Evolutionary conservation across 2,797 vertebrate species (phyloP).

Genomic region (Microcaecilia unicolor): DNA sequence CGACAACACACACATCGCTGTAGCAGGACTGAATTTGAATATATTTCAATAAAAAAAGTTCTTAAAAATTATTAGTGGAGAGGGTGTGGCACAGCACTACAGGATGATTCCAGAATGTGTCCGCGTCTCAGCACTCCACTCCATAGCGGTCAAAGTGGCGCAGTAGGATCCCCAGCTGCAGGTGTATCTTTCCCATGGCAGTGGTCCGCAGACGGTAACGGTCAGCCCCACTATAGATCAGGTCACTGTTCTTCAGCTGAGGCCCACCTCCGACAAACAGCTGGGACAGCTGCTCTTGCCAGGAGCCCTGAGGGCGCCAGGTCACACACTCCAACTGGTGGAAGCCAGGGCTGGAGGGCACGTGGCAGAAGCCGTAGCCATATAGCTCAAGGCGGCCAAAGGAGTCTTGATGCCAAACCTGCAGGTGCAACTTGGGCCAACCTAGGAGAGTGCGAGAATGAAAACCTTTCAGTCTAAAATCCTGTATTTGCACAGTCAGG

Average conservation of each 20-base stretch:
- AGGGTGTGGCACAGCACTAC: too few relatives aligned
- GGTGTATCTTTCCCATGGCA: slow-evolving; percentile 71
- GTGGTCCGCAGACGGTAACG: slow-evolving; percentile 79
- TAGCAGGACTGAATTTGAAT: too few relatives aligned
- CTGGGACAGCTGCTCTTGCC: slow-evolving; percentile 74
- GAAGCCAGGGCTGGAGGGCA: slow-evolving; percentile 76
- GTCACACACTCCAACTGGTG: slow-evolving; percentile 72
- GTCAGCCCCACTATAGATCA: slow-evolving; percentile 78
- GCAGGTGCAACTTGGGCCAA: slow-evolving; percentile 82
- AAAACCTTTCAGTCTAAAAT: not conserved
- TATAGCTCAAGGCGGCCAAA: slow-evolving; percentile 74
- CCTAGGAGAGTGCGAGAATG: slow-evolving; percentile 38
- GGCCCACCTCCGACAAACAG: slow-evolving; percentile 78
- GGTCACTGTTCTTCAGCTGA: slow-evolving; percentile 71
- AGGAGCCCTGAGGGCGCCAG: slow-evolving; percentile 79
- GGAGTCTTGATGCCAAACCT: slow-evolving; percentile 84
- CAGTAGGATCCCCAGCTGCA: slow-evolving; percentile 71
- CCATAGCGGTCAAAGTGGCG: slow-evolving; percentile 67
- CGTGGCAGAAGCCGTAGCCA: slow-evolving; percentile 79
- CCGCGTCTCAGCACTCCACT: slow-evolving; percentile 38
- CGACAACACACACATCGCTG: too few relatives aligned
- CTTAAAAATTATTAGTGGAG: too few relatives aligned
- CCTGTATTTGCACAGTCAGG: too few relatives aligned
- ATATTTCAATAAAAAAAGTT: too few relatives aligned
- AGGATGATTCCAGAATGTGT: too few relatives aligned